Conservation (phyloP, 2,888 invertebrate genomes). For the Acheta domesticus region DNA sequence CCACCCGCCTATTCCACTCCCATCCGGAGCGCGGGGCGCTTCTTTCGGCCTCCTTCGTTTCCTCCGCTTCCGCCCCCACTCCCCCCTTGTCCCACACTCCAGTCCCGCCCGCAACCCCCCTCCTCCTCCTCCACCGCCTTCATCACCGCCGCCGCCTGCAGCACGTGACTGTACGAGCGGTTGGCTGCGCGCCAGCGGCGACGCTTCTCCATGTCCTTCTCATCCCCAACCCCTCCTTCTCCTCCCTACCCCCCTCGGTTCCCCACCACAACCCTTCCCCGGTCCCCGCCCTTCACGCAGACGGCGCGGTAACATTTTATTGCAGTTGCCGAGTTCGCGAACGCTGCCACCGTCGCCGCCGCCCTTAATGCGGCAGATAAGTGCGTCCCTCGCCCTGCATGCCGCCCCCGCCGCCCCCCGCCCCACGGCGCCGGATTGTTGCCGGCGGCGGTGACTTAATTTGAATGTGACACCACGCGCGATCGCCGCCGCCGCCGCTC, state of each 20-base stretch:
- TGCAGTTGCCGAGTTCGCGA: constrained; percentile 10
- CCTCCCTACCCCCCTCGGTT: not conserved
- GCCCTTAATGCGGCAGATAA: constrained; percentile 18
- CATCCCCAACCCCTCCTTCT: not conserved
- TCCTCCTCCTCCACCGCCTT: not conserved
- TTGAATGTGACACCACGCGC: too few species aligned
- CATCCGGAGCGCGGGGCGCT: too few species aligned
- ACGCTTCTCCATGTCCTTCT: not conserved
- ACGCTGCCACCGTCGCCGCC: not conserved
- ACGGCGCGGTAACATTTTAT: constrained; percentile 1
- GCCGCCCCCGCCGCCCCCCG: not conserved
- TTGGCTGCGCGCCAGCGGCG: not conserved
- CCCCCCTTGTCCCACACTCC: not conserved
- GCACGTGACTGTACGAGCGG: not conserved
- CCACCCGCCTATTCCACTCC: too few species aligned
- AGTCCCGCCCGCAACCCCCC: too few species aligned
- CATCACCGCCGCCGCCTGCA: not conserved
- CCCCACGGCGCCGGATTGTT: not conserved
- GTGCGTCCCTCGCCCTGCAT: not conserved
- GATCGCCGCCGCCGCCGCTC: too few species aligned
- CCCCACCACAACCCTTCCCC: not conserved
- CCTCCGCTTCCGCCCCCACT: not conserved
- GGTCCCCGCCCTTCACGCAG: not conserved
- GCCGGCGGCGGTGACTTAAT: too few species aligned
- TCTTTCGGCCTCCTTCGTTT: not conserved